Percentiles rank a stretch among this genome's conserved stretches.
Conservation (phyloP, 1,140 invertebrate genomes). For the Panulirus ornatus region DNA sequence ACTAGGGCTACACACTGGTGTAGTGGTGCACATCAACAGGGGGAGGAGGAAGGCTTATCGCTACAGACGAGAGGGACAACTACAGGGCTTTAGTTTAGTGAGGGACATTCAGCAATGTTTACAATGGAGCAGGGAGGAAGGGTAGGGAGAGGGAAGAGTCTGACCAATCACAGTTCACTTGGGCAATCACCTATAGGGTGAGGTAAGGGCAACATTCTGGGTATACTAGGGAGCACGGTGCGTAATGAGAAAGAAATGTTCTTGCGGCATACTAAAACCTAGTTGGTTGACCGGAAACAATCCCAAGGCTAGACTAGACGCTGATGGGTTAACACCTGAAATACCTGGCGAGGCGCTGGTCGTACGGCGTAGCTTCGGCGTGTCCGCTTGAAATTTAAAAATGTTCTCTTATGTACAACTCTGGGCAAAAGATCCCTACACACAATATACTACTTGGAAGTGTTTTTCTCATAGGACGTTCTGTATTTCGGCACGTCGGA, state of each 20-base stretch:
- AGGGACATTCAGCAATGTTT: conserved; percentile 25
- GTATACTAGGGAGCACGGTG: conserved; percentile 27
- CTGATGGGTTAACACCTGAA: conserved; percentile 56
- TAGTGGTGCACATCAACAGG: background rate
- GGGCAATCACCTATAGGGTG: conserved; percentile 21
- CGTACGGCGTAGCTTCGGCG: conserved; percentile 53
- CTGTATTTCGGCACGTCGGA: background rate
- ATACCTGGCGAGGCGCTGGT: conserved; percentile 62
- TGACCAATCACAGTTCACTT: conserved; percentile 19
- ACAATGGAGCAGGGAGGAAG: conserved; percentile 20
- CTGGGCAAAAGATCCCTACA: conserved; percentile 5
- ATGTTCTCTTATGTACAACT: conserved; percentile 51
- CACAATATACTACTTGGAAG: conserved; percentile 16
- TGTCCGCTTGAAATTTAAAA: conserved; percentile 70
- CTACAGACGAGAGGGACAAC: conserved; percentile 43
- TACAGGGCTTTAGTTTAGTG: conserved; percentile 18
- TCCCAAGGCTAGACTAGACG: conserved; percentile 39
- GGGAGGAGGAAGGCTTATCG: conserved; percentile 2
- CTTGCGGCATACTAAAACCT: conserved; percentile 44
- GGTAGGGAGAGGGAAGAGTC: background rate
- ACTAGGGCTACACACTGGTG: conserved; percentile 6
- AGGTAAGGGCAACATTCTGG: conserved; percentile 44
- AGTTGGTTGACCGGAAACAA: conserved; percentile 20
- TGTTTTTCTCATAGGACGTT: background rate
- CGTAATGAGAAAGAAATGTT: conserved; percentile 12